These are phyloP conservation scores for Leptogaster cylindrica DNA, from an alignment of 2,888 invertebrate species.

Conservation along the genomic window DNA sequence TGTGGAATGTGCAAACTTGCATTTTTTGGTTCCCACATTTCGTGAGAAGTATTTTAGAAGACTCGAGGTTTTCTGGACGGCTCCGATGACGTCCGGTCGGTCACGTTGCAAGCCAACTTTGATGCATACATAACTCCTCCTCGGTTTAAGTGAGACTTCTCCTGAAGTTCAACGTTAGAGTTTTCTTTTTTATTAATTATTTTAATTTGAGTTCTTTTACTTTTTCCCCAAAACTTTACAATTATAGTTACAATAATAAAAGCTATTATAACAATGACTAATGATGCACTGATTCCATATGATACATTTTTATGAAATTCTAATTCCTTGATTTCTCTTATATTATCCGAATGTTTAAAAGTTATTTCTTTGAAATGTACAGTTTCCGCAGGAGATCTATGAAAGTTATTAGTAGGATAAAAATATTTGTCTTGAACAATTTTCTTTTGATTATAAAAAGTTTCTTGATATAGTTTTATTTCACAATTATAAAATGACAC, in stretches of 20 bases:
- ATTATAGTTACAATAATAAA: no score
- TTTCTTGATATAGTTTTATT: constrained; percentile 41
- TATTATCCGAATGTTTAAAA: not conserved
- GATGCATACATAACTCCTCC: constrained; percentile 14
- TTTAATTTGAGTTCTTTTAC: not conserved
- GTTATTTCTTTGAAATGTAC: not conserved
- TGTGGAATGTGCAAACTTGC: no score
- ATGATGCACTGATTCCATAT: not conserved
- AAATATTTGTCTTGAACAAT: not conserved
- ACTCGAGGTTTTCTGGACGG: not conserved
- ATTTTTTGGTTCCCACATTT: no score
- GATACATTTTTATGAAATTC: constrained; percentile 29
- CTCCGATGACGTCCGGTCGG: not conserved
- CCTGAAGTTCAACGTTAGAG: constrained; percentile 2
- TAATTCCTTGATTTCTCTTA: constrained; percentile 3
- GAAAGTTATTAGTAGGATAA: not conserved
- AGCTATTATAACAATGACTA: not conserved
- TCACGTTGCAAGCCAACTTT: not conserved
- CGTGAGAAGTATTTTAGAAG: not conserved
- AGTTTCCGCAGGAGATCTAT: not conserved
- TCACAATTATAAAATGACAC: constrained; percentile 41
- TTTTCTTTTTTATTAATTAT: not conserved
- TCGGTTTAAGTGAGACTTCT: constrained; percentile 36
- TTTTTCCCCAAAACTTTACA: not conserved
- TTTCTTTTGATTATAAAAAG: constrained; percentile 5